Conservation (phyloP, 2,888 invertebrate genomes). For the Protonemura montana region DNA sequence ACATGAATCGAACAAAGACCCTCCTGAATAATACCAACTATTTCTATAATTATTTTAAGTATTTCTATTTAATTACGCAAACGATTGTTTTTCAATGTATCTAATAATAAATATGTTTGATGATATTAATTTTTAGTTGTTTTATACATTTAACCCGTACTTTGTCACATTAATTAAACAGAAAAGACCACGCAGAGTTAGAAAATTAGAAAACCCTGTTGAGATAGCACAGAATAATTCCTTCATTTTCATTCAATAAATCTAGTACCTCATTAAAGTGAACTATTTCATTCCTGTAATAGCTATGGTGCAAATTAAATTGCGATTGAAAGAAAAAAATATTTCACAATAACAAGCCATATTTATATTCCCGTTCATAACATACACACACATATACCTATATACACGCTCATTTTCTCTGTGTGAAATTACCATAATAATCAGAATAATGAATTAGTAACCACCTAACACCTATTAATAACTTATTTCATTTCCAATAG, state of each 20-base stretch:
- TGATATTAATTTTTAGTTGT: too few species aligned
- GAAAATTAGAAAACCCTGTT: too few species aligned
- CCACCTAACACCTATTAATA: not conserved
- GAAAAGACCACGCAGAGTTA: too few species aligned
- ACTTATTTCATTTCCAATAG: not conserved
- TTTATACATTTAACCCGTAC: too few species aligned
- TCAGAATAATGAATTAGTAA: not conserved
- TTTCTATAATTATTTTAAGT: too few species aligned
- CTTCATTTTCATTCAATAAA: constrained; percentile 12
- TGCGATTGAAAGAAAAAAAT: not conserved
- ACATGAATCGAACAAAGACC: too few species aligned
- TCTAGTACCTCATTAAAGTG: not conserved
- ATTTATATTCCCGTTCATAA: not conserved
- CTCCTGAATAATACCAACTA: too few species aligned
- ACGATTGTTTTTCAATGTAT: too few species aligned
- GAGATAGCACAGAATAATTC: too few species aligned
- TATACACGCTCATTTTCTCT: not conserved
- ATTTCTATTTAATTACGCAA: too few species aligned
- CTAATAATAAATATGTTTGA: too few species aligned
- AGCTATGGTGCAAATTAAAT: not conserved
- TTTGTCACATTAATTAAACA: too few species aligned
- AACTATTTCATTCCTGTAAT: not conserved
- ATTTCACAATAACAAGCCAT: not conserved
- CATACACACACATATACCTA: not conserved
- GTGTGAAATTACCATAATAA: not conserved